These are phyloP conservation scores for Dolichotis patagonum DNA, from an alignment of 2,113 vertebrate species.

Conservation along the genomic window DNA sequence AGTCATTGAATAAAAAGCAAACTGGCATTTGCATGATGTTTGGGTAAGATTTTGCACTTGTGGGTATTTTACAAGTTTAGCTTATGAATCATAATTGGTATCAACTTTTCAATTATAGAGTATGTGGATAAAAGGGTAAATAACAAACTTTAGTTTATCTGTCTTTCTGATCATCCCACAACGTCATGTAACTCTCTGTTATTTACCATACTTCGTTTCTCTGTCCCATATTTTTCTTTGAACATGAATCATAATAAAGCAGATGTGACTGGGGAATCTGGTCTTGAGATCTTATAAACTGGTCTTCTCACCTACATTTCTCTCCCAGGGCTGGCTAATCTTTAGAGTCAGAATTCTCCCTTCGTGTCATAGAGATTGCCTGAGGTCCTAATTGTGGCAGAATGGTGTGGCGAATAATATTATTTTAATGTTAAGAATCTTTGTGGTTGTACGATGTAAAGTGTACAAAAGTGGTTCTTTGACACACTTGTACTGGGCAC, in stretches of 20 bases:
- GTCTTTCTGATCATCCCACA: background rate
- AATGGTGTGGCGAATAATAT: background rate
- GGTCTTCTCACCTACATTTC: background rate
- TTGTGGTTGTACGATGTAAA: background rate
- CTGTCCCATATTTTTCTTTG: background rate
- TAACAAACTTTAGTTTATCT: background rate
- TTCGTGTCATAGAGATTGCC: background rate
- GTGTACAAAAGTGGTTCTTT: background rate
- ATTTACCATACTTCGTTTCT: background rate
- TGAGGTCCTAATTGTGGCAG: background rate
- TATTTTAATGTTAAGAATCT: background rate
- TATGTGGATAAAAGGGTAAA: background rate
- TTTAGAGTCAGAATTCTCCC: background rate
- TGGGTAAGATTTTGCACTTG: background rate
- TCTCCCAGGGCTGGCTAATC: background rate
- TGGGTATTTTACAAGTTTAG: constrained; percentile 16
- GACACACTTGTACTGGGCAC: background rate
- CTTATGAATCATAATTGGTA: background rate
- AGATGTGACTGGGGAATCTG: background rate
- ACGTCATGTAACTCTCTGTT: background rate
- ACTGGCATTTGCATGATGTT: background rate
- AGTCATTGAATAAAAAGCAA: background rate
- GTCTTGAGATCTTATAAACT: background rate
- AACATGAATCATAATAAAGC: background rate
- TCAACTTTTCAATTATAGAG: constrained; percentile 1